phyloP scores from a whole-genome alignment of 2,797 vertebrate genomes.

The Enteromius viviparus region DNA sequence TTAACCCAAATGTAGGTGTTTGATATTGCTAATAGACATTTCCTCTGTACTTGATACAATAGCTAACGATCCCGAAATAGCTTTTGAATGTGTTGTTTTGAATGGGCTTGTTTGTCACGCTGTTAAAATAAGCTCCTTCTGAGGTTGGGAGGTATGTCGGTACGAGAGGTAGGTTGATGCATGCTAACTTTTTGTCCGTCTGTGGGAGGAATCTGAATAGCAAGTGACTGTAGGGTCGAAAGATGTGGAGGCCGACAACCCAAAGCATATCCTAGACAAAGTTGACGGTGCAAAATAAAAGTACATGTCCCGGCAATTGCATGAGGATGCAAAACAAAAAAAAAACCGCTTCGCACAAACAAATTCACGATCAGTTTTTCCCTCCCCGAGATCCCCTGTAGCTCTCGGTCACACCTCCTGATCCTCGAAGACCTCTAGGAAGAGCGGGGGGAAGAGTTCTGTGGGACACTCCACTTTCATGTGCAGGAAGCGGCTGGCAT shows the following conservation, averaged over 20 bases:
- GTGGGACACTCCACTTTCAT: slow-evolving; percentile 92
- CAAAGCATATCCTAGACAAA: slow-evolving; percentile 16
- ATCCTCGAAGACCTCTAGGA: slow-evolving; percentile 88
- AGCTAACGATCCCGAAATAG: slow-evolving; percentile 5
- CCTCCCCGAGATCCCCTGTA: slow-evolving; percentile 49
- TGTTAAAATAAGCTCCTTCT: slow-evolving; percentile 41
- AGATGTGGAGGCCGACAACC: slow-evolving; percentile 9
- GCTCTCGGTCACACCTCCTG: slow-evolving; percentile 81
- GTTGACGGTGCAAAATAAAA: slow-evolving; percentile 29
- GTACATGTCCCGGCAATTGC: slow-evolving; percentile 6
- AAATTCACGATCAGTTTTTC: background rate
- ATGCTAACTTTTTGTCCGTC: slow-evolving; percentile 30
- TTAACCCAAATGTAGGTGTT: background rate
- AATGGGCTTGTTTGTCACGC: slow-evolving; percentile 5
- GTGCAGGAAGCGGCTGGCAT: slow-evolving; percentile 90
- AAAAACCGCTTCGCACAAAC: background rate
- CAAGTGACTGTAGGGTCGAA: slow-evolving; percentile 1
- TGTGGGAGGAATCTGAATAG: slow-evolving; percentile 33
- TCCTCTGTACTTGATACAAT: background rate
- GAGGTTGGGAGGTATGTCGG: slow-evolving; percentile 45
- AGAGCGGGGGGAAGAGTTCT: slow-evolving; percentile 88
- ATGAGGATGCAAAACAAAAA: background rate
- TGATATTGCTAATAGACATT: background rate
- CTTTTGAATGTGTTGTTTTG: background rate
- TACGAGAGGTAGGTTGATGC: slow-evolving; percentile 51